phyloP scores from a whole-genome alignment of 2,888 invertebrate genomes.

The Agrotis segetum region DNA sequence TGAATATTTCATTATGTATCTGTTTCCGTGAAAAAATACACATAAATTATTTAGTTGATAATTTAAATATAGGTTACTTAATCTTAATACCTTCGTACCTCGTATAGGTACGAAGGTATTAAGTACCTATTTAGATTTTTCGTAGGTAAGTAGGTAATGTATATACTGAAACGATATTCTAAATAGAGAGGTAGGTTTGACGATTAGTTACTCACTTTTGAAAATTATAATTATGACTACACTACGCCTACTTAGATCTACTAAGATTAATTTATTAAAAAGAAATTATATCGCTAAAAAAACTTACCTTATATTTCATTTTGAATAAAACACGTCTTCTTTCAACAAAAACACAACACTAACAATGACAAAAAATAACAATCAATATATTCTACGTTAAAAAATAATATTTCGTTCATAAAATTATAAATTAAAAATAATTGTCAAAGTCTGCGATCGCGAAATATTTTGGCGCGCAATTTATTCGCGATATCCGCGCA shows the following conservation, averaged over 20 bases:
- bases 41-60: no score
- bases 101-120: no score
- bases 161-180: not conserved
- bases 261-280: no score
- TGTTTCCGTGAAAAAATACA: constrained; percentile 12
- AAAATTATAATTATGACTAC: no score
- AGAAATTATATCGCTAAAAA: not conserved
- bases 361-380: constrained; percentile 47
- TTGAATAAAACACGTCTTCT: constrained; percentile 58
- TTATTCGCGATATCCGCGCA: constrained; percentile 75
- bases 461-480: constrained; percentile 74
- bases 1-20: constrained; percentile 23
- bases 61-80: no score
- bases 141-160: not conserved
- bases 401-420: constrained; percentile 57
- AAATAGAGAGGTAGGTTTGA: no score
- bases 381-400: constrained; percentile 20
- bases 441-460: constrained; percentile 48
- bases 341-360: constrained; percentile 66
- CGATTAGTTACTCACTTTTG: no score
- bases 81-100: no score
- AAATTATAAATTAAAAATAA: constrained; percentile 53
- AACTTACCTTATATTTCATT: constrained; percentile 86
- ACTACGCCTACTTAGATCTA: no score
- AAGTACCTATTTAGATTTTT: constrained; percentile 1